These are phyloP conservation scores for Trisateles emortualis DNA, from an alignment of 2,888 invertebrate species.

Conservation along the genomic window DNA sequence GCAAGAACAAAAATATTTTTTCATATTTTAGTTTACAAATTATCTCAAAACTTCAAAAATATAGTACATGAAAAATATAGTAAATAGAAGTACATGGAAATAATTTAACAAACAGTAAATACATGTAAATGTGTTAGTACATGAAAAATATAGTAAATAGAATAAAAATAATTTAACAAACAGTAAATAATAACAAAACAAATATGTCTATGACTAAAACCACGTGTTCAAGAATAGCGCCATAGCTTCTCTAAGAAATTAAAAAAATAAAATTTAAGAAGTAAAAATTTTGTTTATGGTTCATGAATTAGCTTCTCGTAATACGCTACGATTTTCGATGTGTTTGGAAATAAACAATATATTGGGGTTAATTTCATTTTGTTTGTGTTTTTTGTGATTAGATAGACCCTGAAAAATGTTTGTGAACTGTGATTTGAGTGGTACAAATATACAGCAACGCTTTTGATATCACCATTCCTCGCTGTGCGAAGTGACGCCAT, in stretches of 20 bases:
- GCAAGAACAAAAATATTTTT: too few species aligned
- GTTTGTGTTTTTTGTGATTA: conserved; percentile 59
- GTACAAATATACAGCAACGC: conserved; percentile 64
- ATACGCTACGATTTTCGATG: conserved; percentile 78
- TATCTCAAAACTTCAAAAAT: too few species aligned
- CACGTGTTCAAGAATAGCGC: conserved; percentile 63
- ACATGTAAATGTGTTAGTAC: too few species aligned
- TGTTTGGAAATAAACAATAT: conserved; percentile 84
- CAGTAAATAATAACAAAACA: too few species aligned
- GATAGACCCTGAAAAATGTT: conserved; percentile 68
- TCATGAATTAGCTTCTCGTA: conserved; percentile 83
- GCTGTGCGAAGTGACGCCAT: conserved; percentile 86
- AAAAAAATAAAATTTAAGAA: conserved; percentile 64
- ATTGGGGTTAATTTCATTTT: conserved; percentile 62
- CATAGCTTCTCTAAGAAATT: conserved; percentile 35
- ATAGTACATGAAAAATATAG: too few species aligned
- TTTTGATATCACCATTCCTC: conserved; percentile 83
- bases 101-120: too few species aligned
- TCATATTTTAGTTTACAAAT: too few species aligned
- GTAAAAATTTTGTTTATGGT: conserved; percentile 72
- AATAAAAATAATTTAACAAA: too few species aligned
- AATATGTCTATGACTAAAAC: conserved; percentile 63
- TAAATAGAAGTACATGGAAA: too few species aligned
- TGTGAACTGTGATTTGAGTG: conserved; percentile 64
- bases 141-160: too few species aligned